Evolutionary conservation across 2,888 invertebrate species (phyloP).

Genomic region (Spisula subtruncata): DNA sequence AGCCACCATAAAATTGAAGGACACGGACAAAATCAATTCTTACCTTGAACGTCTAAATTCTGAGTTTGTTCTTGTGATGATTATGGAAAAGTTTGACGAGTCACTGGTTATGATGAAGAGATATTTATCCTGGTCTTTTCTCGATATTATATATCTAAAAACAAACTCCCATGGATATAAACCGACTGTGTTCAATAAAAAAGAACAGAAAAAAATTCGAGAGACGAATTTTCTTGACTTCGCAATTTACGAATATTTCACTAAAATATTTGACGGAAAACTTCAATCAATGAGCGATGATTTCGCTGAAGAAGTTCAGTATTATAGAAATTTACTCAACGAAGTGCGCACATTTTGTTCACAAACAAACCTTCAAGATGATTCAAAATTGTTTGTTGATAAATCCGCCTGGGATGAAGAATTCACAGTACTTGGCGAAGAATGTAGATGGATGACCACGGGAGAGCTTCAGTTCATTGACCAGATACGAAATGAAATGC

Average conservation of each 20-base stretch:
- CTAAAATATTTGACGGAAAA: constrained; percentile 43
- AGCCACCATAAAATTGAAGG: not conserved
- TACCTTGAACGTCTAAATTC: constrained; percentile 45
- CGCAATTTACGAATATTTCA: constrained; percentile 54
- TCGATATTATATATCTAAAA: constrained; percentile 60
- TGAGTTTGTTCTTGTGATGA: constrained; percentile 59
- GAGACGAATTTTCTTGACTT: constrained; percentile 48
- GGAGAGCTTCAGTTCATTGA: constrained; percentile 49
- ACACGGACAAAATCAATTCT: constrained; percentile 41
- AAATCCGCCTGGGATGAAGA: constrained; percentile 42
- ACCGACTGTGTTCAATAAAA: not conserved
- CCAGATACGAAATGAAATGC: not conserved
- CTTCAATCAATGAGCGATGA: constrained; percentile 3
- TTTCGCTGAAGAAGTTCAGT: constrained; percentile 27
- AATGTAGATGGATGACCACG: constrained; percentile 58
- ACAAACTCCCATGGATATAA: constrained; percentile 50
- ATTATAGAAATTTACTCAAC: constrained; percentile 25
- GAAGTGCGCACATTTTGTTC: constrained; percentile 40
- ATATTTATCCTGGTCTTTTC: constrained; percentile 60
- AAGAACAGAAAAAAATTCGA: constrained; percentile 32
- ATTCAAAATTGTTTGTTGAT: constrained; percentile 15
- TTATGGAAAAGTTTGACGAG: constrained; percentile 67
- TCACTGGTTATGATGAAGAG: constrained; percentile 59
- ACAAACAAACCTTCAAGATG: not conserved
- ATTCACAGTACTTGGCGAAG: constrained; percentile 36